Evolutionary conservation across 2,797 vertebrate species (phyloP), one percentile per base, ranked within the genome.

Genomic region (Catharus ustulatus): DNA sequence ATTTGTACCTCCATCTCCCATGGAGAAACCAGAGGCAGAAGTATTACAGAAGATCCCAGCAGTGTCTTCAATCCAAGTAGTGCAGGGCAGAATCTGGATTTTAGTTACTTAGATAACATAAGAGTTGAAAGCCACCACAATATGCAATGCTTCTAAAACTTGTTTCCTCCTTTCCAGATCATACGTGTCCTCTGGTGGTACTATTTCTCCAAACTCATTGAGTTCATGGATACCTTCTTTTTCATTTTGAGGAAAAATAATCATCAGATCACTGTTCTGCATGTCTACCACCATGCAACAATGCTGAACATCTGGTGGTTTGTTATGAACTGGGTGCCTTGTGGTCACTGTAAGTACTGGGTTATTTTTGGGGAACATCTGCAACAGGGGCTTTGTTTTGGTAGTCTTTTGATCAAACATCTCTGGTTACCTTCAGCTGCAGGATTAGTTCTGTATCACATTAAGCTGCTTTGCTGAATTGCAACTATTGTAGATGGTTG

Each of bases 251-350:
- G 99, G 48, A 99, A 99, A 97, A 99, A 99, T 97, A 99, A 98
- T 96, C 98, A 99, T 95, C 99, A 99, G 98, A 98, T 99, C 97
- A 99, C 99, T 0, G 98, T 99, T 90, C 98, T 99, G 68, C 99
- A 99, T 40, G 98, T 99, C 94, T 99, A 99, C 97, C 99, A 99
- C 94, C 99, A 99, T 3, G 98, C 98, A 32, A 98, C 97, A 59
- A 99, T 99, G 99, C 97, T 98, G 69, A 99, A 99, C 96, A 99
- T 99, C 97, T 99, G 99, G 99, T 99, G 99, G 99, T 99, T 99
- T 55, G 99, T 99, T 87, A 98, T 99, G 99, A 99, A 99, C 98
- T 99, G 99, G 99, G 98, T 99, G 94, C 99, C 99, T 86, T 99
- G 99, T 68, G 99, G 99, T 96, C 99, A 99, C 91, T 99, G 99